Percentiles rank a stretch among this genome's conserved stretches.
phyloP scores from a whole-genome alignment of 2,113 vertebrate species.

The Dermatemys mawii region DNA sequence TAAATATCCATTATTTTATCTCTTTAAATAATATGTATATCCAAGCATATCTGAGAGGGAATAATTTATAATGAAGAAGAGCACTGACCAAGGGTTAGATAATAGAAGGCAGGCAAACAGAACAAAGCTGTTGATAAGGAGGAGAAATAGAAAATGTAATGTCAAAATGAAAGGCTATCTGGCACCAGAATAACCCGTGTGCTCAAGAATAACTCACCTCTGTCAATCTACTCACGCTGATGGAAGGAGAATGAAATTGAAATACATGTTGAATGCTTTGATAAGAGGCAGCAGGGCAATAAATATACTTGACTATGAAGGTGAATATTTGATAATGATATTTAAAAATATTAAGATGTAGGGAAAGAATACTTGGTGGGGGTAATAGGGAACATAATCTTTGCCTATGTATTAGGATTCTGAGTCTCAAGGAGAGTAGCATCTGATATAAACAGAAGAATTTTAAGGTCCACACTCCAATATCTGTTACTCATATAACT shows the following conservation, averaged over 20 bases:
- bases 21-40: not conserved
- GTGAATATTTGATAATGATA: not conserved
- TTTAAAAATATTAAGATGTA: slow-evolving; percentile 7
- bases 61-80: not conserved
- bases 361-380: not conserved
- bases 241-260: not conserved
- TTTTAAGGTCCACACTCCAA: not conserved
- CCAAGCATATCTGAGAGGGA: not conserved
- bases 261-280: not conserved
- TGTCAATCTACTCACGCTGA: not conserved
- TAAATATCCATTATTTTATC: slow-evolving; percentile 42
- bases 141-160: not conserved
- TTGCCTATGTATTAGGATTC: not conserved
- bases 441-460: not conserved
- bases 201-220: not conserved
- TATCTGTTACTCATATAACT: slow-evolving; percentile 5
- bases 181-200: not conserved
- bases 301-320: slow-evolving; percentile 13
- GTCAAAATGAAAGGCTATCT: slow-evolving; percentile 40
- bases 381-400: not conserved
- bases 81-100: rapidly evolving
- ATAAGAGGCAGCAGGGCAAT: slow-evolving; percentile 4
- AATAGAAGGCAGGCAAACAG: not conserved
- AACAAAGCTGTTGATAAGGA: not conserved
- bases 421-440: not conserved